A percentile compares a stretch with the other conserved stretches of the same genome.
phyloP scores from a whole-genome alignment of 1,140 invertebrate genomes.

The Halictus rubicundus region DNA sequence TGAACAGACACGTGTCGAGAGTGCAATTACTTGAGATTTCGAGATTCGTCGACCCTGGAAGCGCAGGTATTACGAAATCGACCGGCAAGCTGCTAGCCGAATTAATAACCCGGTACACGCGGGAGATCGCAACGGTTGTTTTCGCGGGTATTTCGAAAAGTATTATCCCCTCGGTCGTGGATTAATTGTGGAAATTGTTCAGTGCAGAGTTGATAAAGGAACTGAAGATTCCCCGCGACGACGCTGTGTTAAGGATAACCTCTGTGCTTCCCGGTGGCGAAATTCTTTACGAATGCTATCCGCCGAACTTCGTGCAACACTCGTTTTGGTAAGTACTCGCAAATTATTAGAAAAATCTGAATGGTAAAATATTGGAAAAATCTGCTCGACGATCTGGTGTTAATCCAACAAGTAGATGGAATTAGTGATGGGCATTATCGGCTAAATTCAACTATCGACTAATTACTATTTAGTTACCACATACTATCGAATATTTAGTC shows the following conservation, averaged over 20 bases:
- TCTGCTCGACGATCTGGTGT: no score
- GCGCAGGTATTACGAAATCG: background rate
- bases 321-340: conserved; percentile 33
- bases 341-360: no score
- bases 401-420: no score
- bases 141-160: background rate
- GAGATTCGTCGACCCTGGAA: background rate
- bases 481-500: no score
- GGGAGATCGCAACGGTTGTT: background rate
- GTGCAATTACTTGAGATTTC: conserved; percentile 33
- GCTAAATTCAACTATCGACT: no score
- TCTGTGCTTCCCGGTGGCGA: background rate
- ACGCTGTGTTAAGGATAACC: conserved; percentile 19
- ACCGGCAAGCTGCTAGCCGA: background rate
- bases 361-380: no score
- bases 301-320: background rate
- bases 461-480: no score
- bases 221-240: background rate
- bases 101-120: background rate
- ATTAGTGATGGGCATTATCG: no score
- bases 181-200: conserved; percentile 17
- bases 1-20: conserved; percentile 30
- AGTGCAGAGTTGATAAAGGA: conserved; percentile 6
- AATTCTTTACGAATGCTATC: conserved; percentile 34
- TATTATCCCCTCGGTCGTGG: background rate